A percentile compares a stretch with the other conserved stretches of the same genome.
These are phyloP conservation scores for Thunnus maccoyii DNA, from an alignment of 2,113 vertebrate genomes.

Conservation along the genomic window DNA sequence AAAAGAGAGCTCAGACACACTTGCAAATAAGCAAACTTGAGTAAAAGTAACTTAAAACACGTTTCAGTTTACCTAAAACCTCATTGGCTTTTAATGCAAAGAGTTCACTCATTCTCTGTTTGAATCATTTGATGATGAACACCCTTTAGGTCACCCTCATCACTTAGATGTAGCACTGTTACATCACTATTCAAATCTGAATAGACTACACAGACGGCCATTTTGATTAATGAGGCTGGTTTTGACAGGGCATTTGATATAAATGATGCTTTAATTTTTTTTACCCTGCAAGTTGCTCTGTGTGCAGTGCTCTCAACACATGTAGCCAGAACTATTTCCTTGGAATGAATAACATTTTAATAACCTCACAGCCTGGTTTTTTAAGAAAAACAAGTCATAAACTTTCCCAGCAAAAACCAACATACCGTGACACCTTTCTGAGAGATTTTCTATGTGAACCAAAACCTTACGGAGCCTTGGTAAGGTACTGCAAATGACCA, in stretches of 20 bases:
- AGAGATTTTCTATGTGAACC: constrained; percentile 1
- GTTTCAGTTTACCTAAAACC: neutral
- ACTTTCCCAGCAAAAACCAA: constrained; percentile 21
- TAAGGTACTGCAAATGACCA: constrained; percentile 24
- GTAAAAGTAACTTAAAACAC: neutral
- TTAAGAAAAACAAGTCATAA: neutral
- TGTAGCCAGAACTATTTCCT: too few relatives aligned
- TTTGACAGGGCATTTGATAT: constrained; percentile 40
- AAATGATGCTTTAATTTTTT: constrained; percentile 15
- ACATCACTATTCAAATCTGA: constrained; percentile 62
- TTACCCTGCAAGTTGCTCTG: neutral
- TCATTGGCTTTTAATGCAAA: neutral
- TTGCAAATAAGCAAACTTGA: constrained; percentile 20
- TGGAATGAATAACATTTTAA: neutral
- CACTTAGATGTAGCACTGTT: constrained; percentile 46
- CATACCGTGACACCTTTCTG: neutral
- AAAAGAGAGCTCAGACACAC: constrained; percentile 6
- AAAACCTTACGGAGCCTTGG: constrained; percentile 34
- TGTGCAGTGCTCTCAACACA: neutral
- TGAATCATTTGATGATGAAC: neutral
- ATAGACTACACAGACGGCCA: constrained; percentile 66
- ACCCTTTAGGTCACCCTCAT: neutral
- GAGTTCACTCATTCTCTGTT: neutral
- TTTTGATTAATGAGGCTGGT: constrained; percentile 75
- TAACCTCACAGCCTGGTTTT: neutral